Evolutionary conservation across 2,113 vertebrate genomes (phyloP).

Genomic region (Cynocephalus volans): DNA sequence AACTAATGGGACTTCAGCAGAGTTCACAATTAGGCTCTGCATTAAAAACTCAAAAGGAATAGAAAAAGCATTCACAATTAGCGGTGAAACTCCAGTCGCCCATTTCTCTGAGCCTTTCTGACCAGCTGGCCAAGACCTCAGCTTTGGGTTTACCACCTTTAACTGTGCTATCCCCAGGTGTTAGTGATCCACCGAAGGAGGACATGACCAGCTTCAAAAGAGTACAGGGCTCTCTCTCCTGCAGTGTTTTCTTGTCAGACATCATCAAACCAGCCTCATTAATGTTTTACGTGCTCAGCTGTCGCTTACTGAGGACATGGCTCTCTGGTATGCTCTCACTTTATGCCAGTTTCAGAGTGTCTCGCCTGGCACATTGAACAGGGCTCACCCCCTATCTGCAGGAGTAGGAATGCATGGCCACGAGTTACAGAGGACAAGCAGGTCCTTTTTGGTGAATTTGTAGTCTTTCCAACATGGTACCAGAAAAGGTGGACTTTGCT

Average conservation of each 20-base stretch:
- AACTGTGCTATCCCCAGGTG: not conserved
- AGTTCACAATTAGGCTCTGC: not conserved
- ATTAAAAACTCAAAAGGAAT: not conserved
- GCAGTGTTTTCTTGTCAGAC: too few species aligned
- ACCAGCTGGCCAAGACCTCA: not conserved
- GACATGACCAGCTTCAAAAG: not conserved
- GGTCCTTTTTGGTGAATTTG: not conserved
- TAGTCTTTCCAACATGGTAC: not conserved
- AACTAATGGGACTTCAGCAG: not conserved
- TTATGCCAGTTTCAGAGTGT: not conserved
- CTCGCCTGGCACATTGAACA: rapidly evolving
- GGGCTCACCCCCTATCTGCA: rapidly evolving
- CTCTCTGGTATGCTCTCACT: not conserved
- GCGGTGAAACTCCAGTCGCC: rapidly evolving
- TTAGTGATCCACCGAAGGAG: not conserved
- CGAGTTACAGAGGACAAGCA: rapidly evolving
- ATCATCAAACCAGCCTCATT: rapidly evolving
- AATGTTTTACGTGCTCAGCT: not conserved
- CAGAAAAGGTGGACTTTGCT: not conserved
- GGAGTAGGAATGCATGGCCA: rapidly evolving
- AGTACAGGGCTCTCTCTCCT: not conserved
- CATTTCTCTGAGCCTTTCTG: not conserved
- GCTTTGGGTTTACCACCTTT: not conserved
- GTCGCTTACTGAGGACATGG: rapidly evolving
- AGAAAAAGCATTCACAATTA: rapidly evolving